A percentile compares a stretch with the other conserved stretches of the same genome.
These are phyloP conservation scores for Echinops telfairi DNA, from an alignment of 2,113 vertebrate species.

Conservation along the genomic window DNA sequence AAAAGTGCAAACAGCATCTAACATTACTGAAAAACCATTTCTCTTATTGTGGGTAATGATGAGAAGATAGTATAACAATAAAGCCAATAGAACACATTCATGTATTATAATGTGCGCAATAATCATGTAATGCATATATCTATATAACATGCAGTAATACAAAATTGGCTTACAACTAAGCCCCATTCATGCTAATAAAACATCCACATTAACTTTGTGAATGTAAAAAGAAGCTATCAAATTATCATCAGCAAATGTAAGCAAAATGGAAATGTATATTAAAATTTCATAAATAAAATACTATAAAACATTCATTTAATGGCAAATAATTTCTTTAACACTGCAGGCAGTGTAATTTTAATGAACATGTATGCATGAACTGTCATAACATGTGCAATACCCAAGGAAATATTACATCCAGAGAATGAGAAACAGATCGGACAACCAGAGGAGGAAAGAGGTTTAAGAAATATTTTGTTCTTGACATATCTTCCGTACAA, in stretches of 20 bases:
- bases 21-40: not conserved
- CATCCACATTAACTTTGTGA: conserved; percentile 12
- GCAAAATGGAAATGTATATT: not conserved
- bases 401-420: not conserved
- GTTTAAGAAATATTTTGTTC: not conserved
- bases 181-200: not conserved
- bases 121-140: no score
- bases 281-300: conserved; percentile 9
- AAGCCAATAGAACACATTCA: not conserved
- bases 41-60: not conserved
- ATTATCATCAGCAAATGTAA: not conserved
- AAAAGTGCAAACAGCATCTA: not conserved
- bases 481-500: not conserved
- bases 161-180: not conserved
- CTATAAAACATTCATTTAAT: not conserved
- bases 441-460: not conserved
- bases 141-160: not conserved
- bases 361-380: not conserved
- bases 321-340: not conserved
- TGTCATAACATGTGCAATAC: not conserved
- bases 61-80: not conserved
- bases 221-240: not conserved
- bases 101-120: no score
- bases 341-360: not conserved
- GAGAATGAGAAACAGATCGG: conserved; percentile 26